Evolutionary conservation across 2,797 vertebrate genomes (phyloP).

Genomic region (Coracias cyanogaster): DNA sequence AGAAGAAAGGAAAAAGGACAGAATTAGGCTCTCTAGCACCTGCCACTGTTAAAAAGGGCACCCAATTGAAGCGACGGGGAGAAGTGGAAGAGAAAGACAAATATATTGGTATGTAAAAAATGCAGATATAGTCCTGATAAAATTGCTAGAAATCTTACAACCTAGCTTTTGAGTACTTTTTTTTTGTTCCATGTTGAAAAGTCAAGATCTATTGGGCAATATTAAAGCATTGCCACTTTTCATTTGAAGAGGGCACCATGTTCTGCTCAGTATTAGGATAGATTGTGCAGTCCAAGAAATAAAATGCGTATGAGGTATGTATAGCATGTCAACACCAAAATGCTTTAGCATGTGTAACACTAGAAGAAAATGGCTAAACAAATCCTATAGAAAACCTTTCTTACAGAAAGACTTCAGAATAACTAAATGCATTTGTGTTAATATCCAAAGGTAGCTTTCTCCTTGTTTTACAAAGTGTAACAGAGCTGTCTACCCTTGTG

Average conservation of each 20-base stretch:
- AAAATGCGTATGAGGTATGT: background rate
- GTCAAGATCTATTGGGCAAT: background rate
- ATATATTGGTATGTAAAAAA: slow-evolving; percentile 83
- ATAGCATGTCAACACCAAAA: background rate
- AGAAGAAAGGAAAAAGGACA: slow-evolving; percentile 78
- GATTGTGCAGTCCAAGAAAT: background rate
- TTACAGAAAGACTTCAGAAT: background rate
- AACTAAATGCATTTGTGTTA: background rate
- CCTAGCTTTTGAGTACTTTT: background rate
- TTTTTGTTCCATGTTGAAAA: background rate
- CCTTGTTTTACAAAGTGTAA: slow-evolving; percentile 38
- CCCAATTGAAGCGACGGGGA: slow-evolving; percentile 84
- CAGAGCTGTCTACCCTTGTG: slow-evolving; percentile 16
- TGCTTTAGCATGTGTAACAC: background rate
- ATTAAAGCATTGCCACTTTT: background rate
- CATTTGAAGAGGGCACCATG: background rate
- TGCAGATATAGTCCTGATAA: background rate
- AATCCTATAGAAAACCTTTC: background rate
- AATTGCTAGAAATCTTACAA: background rate
- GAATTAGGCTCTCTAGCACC: background rate
- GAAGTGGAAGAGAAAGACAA: slow-evolving; percentile 74
- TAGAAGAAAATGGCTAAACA: background rate
- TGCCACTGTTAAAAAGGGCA: slow-evolving; percentile 70
- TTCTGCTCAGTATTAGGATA: background rate
- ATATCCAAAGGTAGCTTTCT: slow-evolving; percentile 33